A percentile compares a stretch with the other conserved stretches of the same genome.
These are phyloP conservation scores for Serrognathus titanus DNA, from an alignment of 2,888 invertebrate genomes.

Conservation along the genomic window DNA sequence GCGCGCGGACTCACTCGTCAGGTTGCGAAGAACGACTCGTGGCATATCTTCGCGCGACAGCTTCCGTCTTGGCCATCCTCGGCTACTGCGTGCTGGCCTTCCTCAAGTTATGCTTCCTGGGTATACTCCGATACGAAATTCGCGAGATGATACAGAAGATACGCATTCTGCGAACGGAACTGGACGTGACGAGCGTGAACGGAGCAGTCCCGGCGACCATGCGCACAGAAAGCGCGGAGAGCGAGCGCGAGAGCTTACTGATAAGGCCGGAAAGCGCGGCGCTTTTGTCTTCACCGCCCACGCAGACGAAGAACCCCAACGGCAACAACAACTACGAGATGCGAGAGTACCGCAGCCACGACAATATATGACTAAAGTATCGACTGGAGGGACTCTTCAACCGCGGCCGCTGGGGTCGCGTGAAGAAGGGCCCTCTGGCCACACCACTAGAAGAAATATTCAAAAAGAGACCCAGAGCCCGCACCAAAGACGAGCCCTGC, in stretches of 20 bases:
- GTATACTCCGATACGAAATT: constrained; percentile 81
- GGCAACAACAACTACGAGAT: constrained; percentile 79
- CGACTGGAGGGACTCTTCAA: constrained; percentile 70
- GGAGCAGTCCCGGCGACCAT: constrained; percentile 56
- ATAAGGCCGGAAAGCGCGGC: constrained; percentile 54
- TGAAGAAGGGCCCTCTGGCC: constrained; percentile 51
- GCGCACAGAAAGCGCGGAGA: constrained; percentile 49
- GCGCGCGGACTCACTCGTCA: constrained; percentile 45
- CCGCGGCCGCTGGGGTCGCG: constrained; percentile 50
- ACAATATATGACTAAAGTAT: constrained; percentile 72
- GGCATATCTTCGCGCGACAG: constrained; percentile 73
- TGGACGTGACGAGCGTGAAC: constrained; percentile 56
- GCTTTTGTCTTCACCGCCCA: constrained; percentile 42
- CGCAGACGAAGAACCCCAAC: constrained; percentile 59
- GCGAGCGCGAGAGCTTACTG: constrained; percentile 59
- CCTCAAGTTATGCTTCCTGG: constrained; percentile 84
- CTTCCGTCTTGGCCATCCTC: constrained; percentile 68
- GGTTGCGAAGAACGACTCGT: constrained; percentile 74
- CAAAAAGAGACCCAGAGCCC: constrained; percentile 36
- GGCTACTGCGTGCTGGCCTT: constrained; percentile 88
- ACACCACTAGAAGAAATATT: constrained; percentile 50
- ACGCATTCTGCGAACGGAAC: constrained; percentile 69
- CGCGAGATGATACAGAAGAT: constrained; percentile 91
- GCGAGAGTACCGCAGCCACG: constrained; percentile 61
- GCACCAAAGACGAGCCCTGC: constrained; percentile 17